phyloP scores from a whole-genome alignment of 2,797 vertebrate genomes.

The Crocodylus rhombifer region DNA sequence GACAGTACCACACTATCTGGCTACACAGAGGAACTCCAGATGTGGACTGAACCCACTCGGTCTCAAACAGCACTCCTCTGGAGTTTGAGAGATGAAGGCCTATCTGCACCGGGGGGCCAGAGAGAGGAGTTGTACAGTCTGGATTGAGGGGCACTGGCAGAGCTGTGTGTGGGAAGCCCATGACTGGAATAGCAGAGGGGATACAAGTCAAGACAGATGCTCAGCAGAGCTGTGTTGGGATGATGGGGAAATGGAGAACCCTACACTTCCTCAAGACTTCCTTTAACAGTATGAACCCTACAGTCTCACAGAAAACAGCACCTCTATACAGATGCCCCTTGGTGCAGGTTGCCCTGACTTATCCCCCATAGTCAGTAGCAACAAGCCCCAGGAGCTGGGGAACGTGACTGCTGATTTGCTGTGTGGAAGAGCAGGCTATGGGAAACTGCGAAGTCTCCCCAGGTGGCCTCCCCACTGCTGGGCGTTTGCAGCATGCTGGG shows the following conservation, averaged over 20 bases:
- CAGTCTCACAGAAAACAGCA: not conserved
- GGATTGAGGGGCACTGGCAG: slow-evolving; percentile 71
- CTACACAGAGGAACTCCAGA: slow-evolving; percentile 67
- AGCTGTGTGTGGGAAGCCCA: slow-evolving; percentile 64
- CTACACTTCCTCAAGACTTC: not conserved
- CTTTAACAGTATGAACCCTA: slow-evolving; percentile 22
- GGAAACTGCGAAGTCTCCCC: slow-evolving; percentile 15
- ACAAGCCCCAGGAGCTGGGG: accelerated
- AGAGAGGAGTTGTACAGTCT: slow-evolving; percentile 74
- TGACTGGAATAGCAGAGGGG: slow-evolving; percentile 52
- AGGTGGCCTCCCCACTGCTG: not conserved
- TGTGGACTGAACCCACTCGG: slow-evolving; percentile 23
- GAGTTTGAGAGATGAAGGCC: slow-evolving; percentile 62
- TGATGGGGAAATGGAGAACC: slow-evolving; percentile 40
- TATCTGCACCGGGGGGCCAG: slow-evolving; percentile 73
- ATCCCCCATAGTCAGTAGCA: slow-evolving; percentile 11
- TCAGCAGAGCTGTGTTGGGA: slow-evolving; percentile 3
- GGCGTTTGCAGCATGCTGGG: slow-evolving; percentile 68
- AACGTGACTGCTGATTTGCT: not conserved
- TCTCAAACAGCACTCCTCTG: slow-evolving; percentile 55
- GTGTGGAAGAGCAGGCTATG: not conserved
- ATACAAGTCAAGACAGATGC: slow-evolving; percentile 33
- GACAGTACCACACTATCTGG: slow-evolving; percentile 77
- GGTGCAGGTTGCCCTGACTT: not conserved
- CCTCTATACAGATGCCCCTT: not conserved